Base-by-base conservation (phyloP, 2,888 invertebrate genomes). In the Lepidocyrtoides sp. region DNA sequence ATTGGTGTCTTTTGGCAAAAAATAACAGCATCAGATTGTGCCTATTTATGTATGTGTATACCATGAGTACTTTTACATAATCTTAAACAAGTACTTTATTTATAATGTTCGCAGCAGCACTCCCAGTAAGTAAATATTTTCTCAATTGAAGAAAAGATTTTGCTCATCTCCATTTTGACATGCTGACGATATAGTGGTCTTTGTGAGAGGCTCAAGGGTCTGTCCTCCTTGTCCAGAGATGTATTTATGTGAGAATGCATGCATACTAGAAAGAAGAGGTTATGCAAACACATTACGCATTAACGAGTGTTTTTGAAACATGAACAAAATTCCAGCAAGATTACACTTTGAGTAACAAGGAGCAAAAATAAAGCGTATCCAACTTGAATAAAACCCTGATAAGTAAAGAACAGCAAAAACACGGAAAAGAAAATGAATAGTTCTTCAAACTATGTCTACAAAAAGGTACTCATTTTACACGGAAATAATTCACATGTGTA, bases 91-190 rank as follows among this genome's bases (percentile, higher is more conserved):
- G n/a, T n/a, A n/a, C n/a, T n/a, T n/a, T n/a, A n/a, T n/a, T 20
- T 60, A 12, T 20, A 12, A 26, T 36, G 51, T 2, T 54, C n/a
- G 20, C n/a, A 3, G 51, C 7, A 29, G 26, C 26, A 54, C 54
- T 29, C 54, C 23, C 77, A 54, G 17, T 32, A 14, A 17, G 81
- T 81, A 81, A 81, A 57, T 57, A 82, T 44, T 82, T 72, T 57
- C 36, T 20, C 36, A 36, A 60, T 82, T 82, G 82, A 32, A 32
- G 60, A 60, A 66, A 66, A 32, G 14, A 66, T 32, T 66, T n/a
- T 32, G 1, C 1, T 60, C 60, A n/a, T n/a, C n/a, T n/a, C n/a
- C n/a, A n/a, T 32, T 7, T n/a, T 26, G 32, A 26, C 63, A 26
- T 66, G n/a, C 17, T 17, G 32, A 66, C 26, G 23, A 26, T 60